A percentile compares a stretch with the other conserved stretches of the same genome.
Evolutionary conservation across 2,888 invertebrate species (phyloP).

Genomic region (Alloscopus bannaensis): DNA sequence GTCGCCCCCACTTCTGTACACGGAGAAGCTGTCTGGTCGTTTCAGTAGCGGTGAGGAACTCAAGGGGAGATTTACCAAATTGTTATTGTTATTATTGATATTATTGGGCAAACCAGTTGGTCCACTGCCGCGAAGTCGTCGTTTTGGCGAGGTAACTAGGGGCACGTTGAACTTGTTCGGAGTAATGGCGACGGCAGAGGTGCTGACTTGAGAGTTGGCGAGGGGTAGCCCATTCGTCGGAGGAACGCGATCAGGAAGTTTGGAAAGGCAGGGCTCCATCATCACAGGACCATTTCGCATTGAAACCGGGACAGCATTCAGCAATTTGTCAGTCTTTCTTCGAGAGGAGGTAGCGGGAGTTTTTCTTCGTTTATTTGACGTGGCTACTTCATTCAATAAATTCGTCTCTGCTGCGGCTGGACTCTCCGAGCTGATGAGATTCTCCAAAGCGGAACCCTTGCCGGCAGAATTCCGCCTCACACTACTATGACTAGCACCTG

Average conservation of each 20-base stretch:
- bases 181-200: not conserved
- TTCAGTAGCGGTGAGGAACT: conserved; percentile 16
- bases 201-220: not conserved
- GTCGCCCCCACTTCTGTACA: conserved; percentile 75
- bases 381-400: not conserved
- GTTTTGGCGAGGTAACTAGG: not conserved
- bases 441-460: conserved; percentile 30
- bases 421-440: too few species aligned
- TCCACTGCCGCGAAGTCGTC: conserved; percentile 3
- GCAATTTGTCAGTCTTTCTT: not conserved
- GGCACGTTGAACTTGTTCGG: not conserved
- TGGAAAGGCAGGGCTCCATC: too few species aligned
- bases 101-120: not conserved
- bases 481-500: conserved; percentile 45
- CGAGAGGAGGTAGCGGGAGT: too few species aligned
- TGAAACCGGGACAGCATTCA: not conserved
- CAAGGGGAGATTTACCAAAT: conserved; percentile 18
- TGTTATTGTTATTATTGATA: conserved; percentile 35
- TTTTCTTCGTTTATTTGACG: not conserved
- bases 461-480: conserved; percentile 36
- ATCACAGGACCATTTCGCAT: not conserved
- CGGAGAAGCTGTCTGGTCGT: conserved; percentile 76
- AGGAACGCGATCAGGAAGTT: not conserved
- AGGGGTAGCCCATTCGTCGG: conserved; percentile 1
- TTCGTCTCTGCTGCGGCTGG: too few species aligned